Base-by-base conservation (phyloP, 1,140 invertebrate species). In the Hestina assimilis region DNA sequence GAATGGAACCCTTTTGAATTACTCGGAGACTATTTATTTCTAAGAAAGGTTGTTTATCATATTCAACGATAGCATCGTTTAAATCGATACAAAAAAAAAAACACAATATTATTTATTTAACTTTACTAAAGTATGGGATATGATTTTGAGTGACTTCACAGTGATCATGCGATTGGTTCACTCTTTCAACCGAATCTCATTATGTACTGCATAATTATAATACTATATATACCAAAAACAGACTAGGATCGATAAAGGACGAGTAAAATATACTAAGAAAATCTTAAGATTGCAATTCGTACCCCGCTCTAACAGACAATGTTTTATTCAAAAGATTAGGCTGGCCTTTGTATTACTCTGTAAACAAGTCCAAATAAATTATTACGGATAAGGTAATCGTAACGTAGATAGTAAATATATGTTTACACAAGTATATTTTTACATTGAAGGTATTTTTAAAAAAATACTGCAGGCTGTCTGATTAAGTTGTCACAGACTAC, bases 291-390 rank as follows among this genome's bases (percentile, higher is more conserved):
- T 45, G 42, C 42, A 28, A 46, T 46, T 46, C 45, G 41, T 54
- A 54, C 52, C 45, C 38, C 38, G 38, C 20, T 33, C 54, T 57
- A 55, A 65, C 59, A 54, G 38, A 54, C 23, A 33, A 65, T 65
- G 54, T 61, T 61, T 66, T 66, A 66, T 66, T 66, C 63, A 66
- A 61, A 14, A 54, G 54, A 38, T 56, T 57, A 59, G 40, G 47
- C 63, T 56, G 43, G 58, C 59, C 59, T 66, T 45, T 48, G 53
- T 59, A 51, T 46, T 58, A 14, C 42, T 62, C 38, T 28, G 28
- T 46, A 53, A 57, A 57, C 58, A 43, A 57, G 41, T 50, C 35
- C 33, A 60, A 54, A 54, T 55, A 51, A 40, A 48, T 50, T 41
- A 55, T 26, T 53, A 23, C 15, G 45, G 17, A 48, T 48, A 48